Conservation (phyloP, 2,797 vertebrate genomes). For the Prionace glauca region DNA sequence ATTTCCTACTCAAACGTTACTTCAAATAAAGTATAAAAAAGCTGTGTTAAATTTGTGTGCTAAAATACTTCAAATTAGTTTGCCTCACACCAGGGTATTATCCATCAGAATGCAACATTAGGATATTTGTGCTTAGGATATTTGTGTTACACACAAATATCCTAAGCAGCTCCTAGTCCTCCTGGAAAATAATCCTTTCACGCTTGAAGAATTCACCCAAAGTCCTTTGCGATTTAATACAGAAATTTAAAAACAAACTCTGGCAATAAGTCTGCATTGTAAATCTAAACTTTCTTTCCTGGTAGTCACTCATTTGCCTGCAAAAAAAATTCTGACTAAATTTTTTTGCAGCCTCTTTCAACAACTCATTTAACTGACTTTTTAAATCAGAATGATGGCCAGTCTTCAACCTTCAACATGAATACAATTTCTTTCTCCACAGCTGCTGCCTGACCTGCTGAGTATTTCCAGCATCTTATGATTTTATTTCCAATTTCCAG, state of each 20-base stretch:
- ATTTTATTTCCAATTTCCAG: too few species aligned
- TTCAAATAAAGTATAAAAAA: not conserved
- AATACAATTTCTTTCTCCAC: too few species aligned
- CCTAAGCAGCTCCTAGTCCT: not conserved
- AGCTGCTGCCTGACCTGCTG: too few species aligned
- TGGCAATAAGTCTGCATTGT: not conserved
- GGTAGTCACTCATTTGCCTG: not conserved
- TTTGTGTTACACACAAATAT: not conserved
- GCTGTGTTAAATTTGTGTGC: not conserved
- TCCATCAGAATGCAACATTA: not conserved
- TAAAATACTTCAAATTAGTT: conserved; percentile 3
- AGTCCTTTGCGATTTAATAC: not conserved
- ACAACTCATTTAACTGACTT: not conserved
- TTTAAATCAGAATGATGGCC: too few species aligned
- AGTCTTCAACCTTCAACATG: too few species aligned
- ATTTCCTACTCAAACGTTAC: not conserved
- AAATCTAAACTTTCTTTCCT: not conserved
- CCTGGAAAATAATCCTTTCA: not conserved
- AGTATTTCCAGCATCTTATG: too few species aligned
- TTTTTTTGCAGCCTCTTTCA: not conserved
- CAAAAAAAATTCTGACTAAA: not conserved
- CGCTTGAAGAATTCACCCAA: not conserved
- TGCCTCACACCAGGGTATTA: not conserved
- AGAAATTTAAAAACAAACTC: not conserved
- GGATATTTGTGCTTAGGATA: too few species aligned